A percentile compares a stretch with the other conserved stretches of the same genome.
Evolutionary conservation across 1,140 invertebrate genomes (phyloP).

Genomic region (Babylonia areolata): DNA sequence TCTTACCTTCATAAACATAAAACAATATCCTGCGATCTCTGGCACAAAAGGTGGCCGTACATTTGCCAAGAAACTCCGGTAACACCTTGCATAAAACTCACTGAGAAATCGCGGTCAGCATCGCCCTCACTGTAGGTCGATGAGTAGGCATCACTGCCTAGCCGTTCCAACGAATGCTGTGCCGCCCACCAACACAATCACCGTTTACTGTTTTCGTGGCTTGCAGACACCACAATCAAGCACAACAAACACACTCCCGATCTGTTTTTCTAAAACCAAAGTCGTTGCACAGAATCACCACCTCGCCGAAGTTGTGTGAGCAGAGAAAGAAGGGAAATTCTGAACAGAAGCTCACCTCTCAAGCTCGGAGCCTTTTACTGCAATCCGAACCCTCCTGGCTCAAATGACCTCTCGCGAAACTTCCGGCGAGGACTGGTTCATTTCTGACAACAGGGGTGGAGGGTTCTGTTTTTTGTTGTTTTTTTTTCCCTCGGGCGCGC

Average conservation of each 20-base stretch:
- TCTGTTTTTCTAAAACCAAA: neutral
- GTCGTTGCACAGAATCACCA: neutral
- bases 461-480: no score
- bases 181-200: neutral
- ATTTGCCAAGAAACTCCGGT: neutral
- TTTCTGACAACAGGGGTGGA: conserved; percentile 31
- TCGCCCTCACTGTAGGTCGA: conserved; percentile 20
- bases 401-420: conserved; percentile 48
- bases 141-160: conserved; percentile 14
- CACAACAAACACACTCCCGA: neutral
- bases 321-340: neutral
- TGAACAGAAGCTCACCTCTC: conserved; percentile 32
- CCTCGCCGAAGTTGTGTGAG: no score
- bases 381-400: conserved; percentile 28
- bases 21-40: neutral
- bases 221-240: neutral
- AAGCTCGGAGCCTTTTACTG: conserved; percentile 18
- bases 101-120: neutral
- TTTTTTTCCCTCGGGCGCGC: neutral
- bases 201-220: neutral
- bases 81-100: conserved; percentile 5
- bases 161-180: conserved; percentile 15
- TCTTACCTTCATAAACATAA: neutral
- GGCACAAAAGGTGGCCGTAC: neutral
- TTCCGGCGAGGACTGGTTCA: conserved; percentile 44